These are phyloP conservation scores for Gambelia wislizenii DNA, from an alignment of 2,797 vertebrate species.

Conservation along the genomic window DNA sequence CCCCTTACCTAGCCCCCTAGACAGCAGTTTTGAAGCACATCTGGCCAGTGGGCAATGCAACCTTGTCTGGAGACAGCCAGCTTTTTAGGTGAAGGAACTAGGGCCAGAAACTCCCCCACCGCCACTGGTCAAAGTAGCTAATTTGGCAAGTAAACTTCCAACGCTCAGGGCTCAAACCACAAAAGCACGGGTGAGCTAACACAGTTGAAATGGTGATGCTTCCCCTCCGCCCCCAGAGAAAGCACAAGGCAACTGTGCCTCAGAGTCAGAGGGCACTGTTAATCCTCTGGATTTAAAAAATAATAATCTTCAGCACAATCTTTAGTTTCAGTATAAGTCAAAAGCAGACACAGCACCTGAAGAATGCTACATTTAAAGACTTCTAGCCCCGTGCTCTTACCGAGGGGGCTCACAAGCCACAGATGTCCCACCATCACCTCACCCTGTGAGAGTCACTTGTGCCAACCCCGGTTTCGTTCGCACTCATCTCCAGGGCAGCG, in stretches of 20 bases:
- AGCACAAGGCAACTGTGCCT: slow-evolving; percentile 39
- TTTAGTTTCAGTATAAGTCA: background rate
- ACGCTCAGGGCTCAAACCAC: background rate
- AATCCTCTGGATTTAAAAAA: background rate
- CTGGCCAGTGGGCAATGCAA: slow-evolving; percentile 6
- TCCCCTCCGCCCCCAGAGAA: slow-evolving; percentile 69
- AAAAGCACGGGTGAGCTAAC: fast-evolving
- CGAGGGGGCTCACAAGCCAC: background rate
- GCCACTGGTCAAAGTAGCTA: background rate
- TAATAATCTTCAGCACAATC: background rate
- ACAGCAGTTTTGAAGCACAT: background rate
- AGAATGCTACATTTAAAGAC: slow-evolving; percentile 14
- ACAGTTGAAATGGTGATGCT: slow-evolving; percentile 19
- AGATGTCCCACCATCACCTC: too few species aligned
- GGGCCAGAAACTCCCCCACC: background rate
- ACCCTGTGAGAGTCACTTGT: background rate
- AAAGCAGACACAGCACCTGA: slow-evolving; percentile 21
- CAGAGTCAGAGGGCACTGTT: slow-evolving; percentile 21
- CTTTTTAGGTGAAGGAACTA: background rate
- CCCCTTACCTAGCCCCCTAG: background rate
- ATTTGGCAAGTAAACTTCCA: background rate
- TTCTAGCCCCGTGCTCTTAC: background rate
- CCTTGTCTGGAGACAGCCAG: slow-evolving; percentile 31
- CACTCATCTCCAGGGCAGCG: background rate
- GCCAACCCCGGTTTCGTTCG: background rate